Base-by-base conservation (phyloP, 2,113 vertebrate species). In the Paradoxurus hermaphroditus region DNA sequence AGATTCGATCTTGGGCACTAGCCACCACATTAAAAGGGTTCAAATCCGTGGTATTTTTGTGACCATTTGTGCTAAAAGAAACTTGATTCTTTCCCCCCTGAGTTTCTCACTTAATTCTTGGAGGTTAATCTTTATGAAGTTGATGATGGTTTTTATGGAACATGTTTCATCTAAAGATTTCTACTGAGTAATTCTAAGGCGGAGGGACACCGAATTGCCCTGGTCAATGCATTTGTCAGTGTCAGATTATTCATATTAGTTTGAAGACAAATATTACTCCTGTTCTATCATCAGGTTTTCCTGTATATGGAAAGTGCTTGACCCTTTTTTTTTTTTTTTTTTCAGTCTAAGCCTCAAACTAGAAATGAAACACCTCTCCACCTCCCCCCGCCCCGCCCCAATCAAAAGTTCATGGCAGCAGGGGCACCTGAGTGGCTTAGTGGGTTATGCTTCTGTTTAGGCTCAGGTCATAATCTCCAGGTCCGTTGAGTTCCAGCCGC, bases 151-250 rank as follows among this genome's bases (percentile, higher is more conserved):
- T 96, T 51, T 96, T 63, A 86, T 92, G 53, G 23, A 97, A 67
- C 3, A 0, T 81, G 67, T 95, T 95, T 95, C 11, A 73, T 92
- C 13, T 11, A 19, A 59, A 9, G 83, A 7, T 65, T 98, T 98
- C 77, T 46, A 86, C 79, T 94, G 95, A 15, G 44, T 88, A 93
- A 96, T 98, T 97, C 67, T 92, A 96, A 97, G 56, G 11, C 29
- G 92, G 78, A 90, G 25, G 4, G 36, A 15, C 0, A n/a, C n/a
- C n/a, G 10, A 63, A 63, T 36, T 46, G 3, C 39, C 86, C 83
- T 82, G 9, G 23, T 72, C 86, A 92, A 51, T 21, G 13, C 49
- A 8, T 46, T 39, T 94, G 51, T 83, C 90, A 67, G 67, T 70
- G 29, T 70, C 92, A 70, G 92, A 46, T 84, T 7, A 92, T 53